Conservation (phyloP, 2,888 invertebrate genomes). For the Tachina lurida region DNA sequence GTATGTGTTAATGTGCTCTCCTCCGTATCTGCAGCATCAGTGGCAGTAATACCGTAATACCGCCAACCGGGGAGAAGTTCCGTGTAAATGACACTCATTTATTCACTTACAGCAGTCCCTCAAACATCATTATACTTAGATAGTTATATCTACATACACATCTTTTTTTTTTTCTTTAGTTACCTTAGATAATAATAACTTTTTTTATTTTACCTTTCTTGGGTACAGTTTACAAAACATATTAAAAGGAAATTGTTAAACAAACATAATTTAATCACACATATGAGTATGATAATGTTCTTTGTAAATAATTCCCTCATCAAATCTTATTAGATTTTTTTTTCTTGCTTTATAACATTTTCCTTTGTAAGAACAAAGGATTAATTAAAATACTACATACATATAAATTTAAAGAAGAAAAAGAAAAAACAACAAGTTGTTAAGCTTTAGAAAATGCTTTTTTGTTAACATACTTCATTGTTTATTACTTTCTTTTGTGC, state of each 20-base stretch:
- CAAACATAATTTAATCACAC: constrained; percentile 16
- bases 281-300: background rate
- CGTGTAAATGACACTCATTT: constrained; percentile 20
- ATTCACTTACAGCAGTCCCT: constrained; percentile 6
- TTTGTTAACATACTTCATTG: constrained; percentile 39
- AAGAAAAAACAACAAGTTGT: constrained; percentile 1
- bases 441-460: constrained; percentile 51
- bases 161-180: background rate
- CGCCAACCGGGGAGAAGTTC: background rate
- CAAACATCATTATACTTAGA: constrained; percentile 8
- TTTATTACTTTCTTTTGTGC: constrained; percentile 38
- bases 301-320: constrained; percentile 15
- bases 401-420: constrained; percentile 8
- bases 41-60: background rate
- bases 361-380: constrained; percentile 30
- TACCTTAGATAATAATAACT: constrained; percentile 27
- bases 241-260: constrained; percentile 24
- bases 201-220: background rate
- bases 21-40: constrained; percentile 3
- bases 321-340: constrained; percentile 18
- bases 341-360: constrained; percentile 10
- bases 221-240: background rate
- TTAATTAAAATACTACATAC: constrained; percentile 59
- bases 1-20: constrained; percentile 32
- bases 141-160: background rate